Base-by-base conservation (phyloP, 1,140 invertebrate species). In the Lucilia sericata region DNA sequence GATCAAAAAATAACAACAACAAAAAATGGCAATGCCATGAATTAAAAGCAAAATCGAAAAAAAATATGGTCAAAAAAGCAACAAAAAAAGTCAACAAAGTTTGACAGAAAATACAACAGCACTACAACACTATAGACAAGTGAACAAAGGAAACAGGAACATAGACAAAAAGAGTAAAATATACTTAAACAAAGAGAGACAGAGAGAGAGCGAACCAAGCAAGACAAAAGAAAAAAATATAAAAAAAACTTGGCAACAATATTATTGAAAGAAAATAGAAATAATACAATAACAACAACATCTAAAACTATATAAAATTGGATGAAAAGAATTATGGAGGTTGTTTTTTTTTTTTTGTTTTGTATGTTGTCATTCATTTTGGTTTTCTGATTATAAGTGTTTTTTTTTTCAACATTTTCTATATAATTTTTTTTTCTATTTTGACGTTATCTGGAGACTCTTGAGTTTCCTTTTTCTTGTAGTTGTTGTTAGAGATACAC, bases 361-460 rank as follows among this genome's bases (percentile, higher is more conserved):
- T 1, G 1, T 30, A 30, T 42, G 42, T 42, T 10, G 42, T 42
- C 42, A 10, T 42, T 3, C 42, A 10, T 42, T 30, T 30, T 55
- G 51, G 51, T 55, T 55, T 17, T 55, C 51, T 55, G 51, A 55
- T 55, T 55, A 55, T 55, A 17, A 55, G 51, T 55, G 17, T 55
- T 55, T 55, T 55, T 14, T 55, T 55, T 17, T 42, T 42, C 42
- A 30, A 30, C 25, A 42, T 42, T 42, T 42, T 42, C 42, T 42
- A 42, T 42, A 42, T 42, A 10, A 10, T 42, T 42, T 3, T 2
- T 60, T 60, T 60, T 60, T 60, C 55, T n/a, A 60, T 60, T 70
- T 70, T 70, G n/a, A 70, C 65, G 19, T 70, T 70, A 70, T 70
- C 65, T 70, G 65, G 65, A 70, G n/a, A 70, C 65, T 70, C 21